These are phyloP conservation scores for Ganaspis brasiliensis DNA, from an alignment of 2,888 invertebrate genomes.

Conservation along the genomic window DNA sequence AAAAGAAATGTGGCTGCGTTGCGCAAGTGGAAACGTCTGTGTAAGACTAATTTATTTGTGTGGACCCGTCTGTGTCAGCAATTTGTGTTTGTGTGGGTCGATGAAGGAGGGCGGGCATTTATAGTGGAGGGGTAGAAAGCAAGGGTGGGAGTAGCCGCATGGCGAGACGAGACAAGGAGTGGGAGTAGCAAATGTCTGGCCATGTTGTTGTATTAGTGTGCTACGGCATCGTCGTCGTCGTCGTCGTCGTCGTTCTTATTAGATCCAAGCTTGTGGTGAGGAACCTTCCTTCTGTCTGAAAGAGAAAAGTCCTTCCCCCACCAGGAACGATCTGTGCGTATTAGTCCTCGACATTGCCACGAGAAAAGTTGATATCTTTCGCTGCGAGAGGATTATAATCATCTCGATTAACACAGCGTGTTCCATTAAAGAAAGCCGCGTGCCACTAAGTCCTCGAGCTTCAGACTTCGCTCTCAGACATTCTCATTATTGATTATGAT, in stretches of 20 bases:
- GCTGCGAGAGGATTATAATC: not conserved
- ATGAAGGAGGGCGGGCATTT: slow-evolving; percentile 8
- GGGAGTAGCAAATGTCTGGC: slow-evolving; percentile 35
- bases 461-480: slow-evolving; percentile 8
- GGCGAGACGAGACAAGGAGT: slow-evolving; percentile 17
- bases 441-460: slow-evolving; percentile 10
- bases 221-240: not conserved
- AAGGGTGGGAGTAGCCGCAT: not conserved
- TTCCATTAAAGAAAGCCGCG: not conserved
- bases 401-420: slow-evolving; percentile 16
- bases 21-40: slow-evolving; percentile 59
- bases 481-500: slow-evolving; percentile 16
- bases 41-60: slow-evolving; percentile 29
- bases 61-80: slow-evolving; percentile 38
- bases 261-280: not conserved
- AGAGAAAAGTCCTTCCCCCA: slow-evolving; percentile 6
- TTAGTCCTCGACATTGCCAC: slow-evolving; percentile 40
- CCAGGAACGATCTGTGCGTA: slow-evolving; percentile 17
- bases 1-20: slow-evolving; percentile 55
- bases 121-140: not conserved
- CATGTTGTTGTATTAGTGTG: not conserved
- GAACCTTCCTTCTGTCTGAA: slow-evolving; percentile 23
- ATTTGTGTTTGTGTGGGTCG: not conserved
- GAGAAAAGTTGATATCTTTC: slow-evolving; percentile 37
- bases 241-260: not conserved